Conservation (phyloP, 2,113 vertebrate species). For the Chaetodon trifascialis region DNA sequence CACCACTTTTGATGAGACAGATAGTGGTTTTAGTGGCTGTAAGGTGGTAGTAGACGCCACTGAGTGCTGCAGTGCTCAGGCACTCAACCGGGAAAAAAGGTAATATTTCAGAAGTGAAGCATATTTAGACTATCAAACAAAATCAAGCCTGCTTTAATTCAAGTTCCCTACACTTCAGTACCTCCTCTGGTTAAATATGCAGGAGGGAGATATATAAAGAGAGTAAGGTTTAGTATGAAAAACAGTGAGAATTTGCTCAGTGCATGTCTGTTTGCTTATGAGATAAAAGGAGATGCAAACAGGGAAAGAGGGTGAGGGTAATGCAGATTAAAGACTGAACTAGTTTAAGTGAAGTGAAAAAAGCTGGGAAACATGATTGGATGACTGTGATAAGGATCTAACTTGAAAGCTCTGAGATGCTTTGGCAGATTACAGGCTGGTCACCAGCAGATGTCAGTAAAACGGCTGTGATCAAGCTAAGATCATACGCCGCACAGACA, state of each 20-base stretch:
- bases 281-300: slow-evolving; percentile 57
- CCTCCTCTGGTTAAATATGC: slow-evolving; percentile 53
- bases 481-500: slow-evolving; percentile 38
- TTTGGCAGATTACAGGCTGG: slow-evolving; percentile 61
- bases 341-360: slow-evolving; percentile 49
- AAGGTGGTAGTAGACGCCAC: slow-evolving; percentile 58
- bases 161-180: slow-evolving; percentile 54
- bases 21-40: slow-evolving; percentile 63
- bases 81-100: slow-evolving; percentile 57
- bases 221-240: slow-evolving; percentile 48
- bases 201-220: slow-evolving; percentile 44
- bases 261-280: slow-evolving; percentile 61
- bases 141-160: slow-evolving; percentile 71
- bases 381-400: slow-evolving; percentile 57
- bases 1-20: slow-evolving; percentile 69
- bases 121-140: slow-evolving; percentile 81
- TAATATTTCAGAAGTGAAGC: slow-evolving; percentile 67
- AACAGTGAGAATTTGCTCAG: slow-evolving; percentile 51
- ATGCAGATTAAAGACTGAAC: slow-evolving; percentile 58
- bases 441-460: slow-evolving; percentile 77
- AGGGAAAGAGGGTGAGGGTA: slow-evolving; percentile 25
- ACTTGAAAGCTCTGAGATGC: slow-evolving; percentile 64
- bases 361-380: slow-evolving; percentile 55
- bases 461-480: slow-evolving; percentile 51
- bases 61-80: slow-evolving; percentile 52